Evolutionary conservation across 2,888 invertebrate genomes (phyloP).

Genomic region (Caenorhabditis wallacei): DNA sequence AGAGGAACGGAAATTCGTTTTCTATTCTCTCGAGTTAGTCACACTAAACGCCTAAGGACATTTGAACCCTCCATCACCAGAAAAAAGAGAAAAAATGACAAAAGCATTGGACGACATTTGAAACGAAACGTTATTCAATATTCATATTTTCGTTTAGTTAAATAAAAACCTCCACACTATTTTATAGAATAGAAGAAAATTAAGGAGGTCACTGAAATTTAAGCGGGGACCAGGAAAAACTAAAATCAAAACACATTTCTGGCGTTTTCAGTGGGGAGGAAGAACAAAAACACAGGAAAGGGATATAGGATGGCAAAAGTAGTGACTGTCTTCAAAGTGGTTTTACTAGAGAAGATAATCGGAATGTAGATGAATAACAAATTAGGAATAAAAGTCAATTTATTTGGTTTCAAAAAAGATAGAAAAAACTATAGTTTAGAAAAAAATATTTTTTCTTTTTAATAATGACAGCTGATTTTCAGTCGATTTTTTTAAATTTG

Average conservation of each 20-base stretch:
- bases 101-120: conserved; percentile 34
- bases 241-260: conserved; percentile 21
- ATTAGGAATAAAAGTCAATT: background rate
- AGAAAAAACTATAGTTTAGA: background rate
- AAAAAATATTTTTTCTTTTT: too few relatives aligned
- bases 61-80: conserved; percentile 32
- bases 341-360: background rate
- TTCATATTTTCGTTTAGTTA: conserved; percentile 16
- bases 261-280: too few relatives aligned
- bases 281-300: conserved; percentile 45
- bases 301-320: conserved; percentile 29
- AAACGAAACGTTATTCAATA: conserved; percentile 45
- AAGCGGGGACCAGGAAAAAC: background rate
- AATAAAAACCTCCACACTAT: conserved; percentile 1
- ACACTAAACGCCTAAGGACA: conserved; percentile 23
- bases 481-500: too few relatives aligned
- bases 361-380: conserved; percentile 8
- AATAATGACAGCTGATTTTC: background rate
- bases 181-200: background rate
- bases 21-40: conserved; percentile 11
- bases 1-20: conserved; percentile 36
- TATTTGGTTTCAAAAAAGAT: background rate
- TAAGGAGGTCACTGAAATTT: background rate
- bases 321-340: conserved; percentile 17
- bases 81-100: background rate